Evolutionary conservation across 92 coral and sea anemone species (phyloP).

Genomic region (Epizoanthus scotinus): DNA sequence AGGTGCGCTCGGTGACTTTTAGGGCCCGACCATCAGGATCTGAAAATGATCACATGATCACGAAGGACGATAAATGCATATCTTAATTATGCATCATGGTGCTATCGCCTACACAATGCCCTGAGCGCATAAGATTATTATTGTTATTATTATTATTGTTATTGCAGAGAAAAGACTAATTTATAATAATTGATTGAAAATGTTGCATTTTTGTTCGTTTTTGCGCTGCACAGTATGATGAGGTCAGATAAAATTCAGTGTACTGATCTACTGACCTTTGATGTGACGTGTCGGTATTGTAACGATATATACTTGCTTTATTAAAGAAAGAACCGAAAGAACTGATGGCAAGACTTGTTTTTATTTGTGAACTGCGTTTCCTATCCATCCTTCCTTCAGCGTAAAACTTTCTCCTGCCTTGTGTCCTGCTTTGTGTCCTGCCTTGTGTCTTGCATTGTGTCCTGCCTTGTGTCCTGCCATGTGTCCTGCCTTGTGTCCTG

Average conservation of each 20-base stretch:
- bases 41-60: background rate
- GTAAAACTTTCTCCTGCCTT: too few relatives aligned
- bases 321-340: too few relatives aligned
- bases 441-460: too few relatives aligned
- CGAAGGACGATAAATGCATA: background rate
- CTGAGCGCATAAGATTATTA: slow-evolving; percentile 9
- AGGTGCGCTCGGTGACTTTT: slow-evolving; percentile 10
- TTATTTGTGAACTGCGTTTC: too few relatives aligned
- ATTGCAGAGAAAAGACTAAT: background rate
- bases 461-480: too few relatives aligned
- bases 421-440: too few relatives aligned
- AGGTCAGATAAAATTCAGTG: slow-evolving; percentile 6
- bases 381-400: too few relatives aligned
- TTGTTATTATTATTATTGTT: background rate
- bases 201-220: background rate
- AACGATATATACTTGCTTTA: too few relatives aligned
- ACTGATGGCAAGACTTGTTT: too few relatives aligned
- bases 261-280: slow-evolving; percentile 14
- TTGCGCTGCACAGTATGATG: slow-evolving; percentile 7
- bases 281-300: slow-evolving; percentile 12
- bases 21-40: slow-evolving; percentile 12
- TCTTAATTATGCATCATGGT: background rate
- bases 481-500: too few relatives aligned
- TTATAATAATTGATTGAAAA: slow-evolving; percentile 3
- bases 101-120: background rate